Conservation (phyloP, 64 coral and sea anemone species). For the Stichodactyla mertensii region DNA sequence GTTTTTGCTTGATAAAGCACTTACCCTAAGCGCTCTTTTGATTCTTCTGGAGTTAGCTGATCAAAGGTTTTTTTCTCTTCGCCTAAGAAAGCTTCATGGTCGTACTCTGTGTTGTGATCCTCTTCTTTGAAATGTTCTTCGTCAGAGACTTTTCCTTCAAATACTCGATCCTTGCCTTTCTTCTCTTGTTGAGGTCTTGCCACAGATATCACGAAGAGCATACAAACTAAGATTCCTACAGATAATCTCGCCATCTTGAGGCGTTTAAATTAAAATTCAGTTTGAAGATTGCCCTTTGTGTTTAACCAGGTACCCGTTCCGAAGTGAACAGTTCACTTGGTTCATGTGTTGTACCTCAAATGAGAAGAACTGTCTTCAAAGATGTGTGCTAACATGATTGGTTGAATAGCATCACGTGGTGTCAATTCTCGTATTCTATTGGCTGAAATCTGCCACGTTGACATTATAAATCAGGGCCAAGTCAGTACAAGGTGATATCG, state of each 20-base stretch:
- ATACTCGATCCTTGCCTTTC: constrained; percentile 43
- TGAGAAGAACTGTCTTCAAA: constrained; percentile 1
- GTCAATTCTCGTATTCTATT: neutral
- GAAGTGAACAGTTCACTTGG: neutral
- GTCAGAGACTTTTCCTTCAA: constrained; percentile 49
- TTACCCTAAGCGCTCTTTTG: constrained; percentile 75
- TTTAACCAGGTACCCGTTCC: neutral
- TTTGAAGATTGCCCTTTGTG: constrained; percentile 2
- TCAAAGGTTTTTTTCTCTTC: constrained; percentile 96
- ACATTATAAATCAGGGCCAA: neutral
- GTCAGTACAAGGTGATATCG: too few relatives aligned
- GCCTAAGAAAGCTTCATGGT: constrained; percentile 96
- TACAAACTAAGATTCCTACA: neutral
- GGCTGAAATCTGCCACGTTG: constrained; percentile 11
- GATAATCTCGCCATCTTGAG: constrained; percentile 6
- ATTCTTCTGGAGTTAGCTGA: constrained; percentile 84
- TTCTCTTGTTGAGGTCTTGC: constrained; percentile 43
- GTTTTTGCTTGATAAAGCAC: neutral
- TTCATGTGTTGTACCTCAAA: constrained; percentile 5
- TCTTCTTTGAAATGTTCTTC: constrained; percentile 49
- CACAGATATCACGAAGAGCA: neutral
- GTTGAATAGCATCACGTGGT: neutral
- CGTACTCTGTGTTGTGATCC: constrained; percentile 82
- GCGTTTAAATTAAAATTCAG: neutral
- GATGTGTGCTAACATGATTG: constrained; percentile 19